Conservation (phyloP, 2,113 vertebrate genomes). For the Xiphophorus hellerii region DNA sequence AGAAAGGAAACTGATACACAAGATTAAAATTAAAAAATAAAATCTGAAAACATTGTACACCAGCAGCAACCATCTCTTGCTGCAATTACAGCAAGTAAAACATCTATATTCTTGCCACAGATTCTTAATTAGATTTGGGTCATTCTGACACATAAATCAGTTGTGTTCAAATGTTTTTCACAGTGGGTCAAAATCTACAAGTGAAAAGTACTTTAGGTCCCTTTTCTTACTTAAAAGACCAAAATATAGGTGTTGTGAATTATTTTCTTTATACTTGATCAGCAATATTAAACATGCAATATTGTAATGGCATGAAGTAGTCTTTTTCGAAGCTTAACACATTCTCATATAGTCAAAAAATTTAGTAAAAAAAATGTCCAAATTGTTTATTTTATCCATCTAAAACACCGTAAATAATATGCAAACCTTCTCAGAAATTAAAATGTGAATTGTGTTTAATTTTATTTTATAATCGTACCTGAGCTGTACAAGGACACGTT, state of each 20-base stretch:
- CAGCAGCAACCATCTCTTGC: too few species aligned
- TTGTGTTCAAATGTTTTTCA: background rate
- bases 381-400: background rate
- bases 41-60: background rate
- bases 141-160: background rate
- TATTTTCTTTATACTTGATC: too few species aligned
- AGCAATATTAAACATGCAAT: too few species aligned
- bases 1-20: background rate
- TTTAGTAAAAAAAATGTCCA: too few species aligned
- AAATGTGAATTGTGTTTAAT: background rate
- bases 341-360: too few species aligned
- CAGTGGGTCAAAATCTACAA: background rate
- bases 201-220: background rate
- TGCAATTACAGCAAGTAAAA: background rate
- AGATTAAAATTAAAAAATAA: too few species aligned
- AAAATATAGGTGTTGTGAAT: too few species aligned
- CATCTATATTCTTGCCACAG: background rate
- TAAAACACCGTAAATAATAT: background rate
- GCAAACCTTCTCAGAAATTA: background rate
- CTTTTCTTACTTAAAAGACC: too few species aligned
- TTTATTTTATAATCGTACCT: slow-evolving; percentile 75
- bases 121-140: background rate
- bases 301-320: too few species aligned
- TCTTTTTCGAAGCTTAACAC: background rate
- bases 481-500: slow-evolving; percentile 86